Base-by-base conservation (phyloP, 2,888 invertebrate species). In the Allacma fusca region DNA sequence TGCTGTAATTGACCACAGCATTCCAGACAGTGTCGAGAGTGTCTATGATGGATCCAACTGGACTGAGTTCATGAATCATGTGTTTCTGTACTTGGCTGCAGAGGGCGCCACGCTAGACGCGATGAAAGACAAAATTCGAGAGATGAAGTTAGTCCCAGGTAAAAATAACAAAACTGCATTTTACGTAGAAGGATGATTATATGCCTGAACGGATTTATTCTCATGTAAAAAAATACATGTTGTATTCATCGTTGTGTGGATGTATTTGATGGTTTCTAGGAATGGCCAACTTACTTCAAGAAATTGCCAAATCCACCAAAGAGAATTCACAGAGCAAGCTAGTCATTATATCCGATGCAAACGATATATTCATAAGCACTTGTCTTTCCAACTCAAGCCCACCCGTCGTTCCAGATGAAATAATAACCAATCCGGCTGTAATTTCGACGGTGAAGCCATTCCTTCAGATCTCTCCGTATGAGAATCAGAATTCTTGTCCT, bases 331-430 rank as follows among this genome's bases (percentile, higher is more conserved):
- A 75, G 34, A 81, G 87, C 23, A 29, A 93, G 85, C 87, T 91
- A 24, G 91, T 94, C 59, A 90, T 94, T 44, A 91, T 94, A 81
- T 94, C 94, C 73, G 94, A 94, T 87, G 91, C 93, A 0, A 94
- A 83, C 62, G 78, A 79, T 16, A 80, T 82, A 21, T 83, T 83
- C 71, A 83, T 83, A 24, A 76, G 80, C n/a, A 80, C 79, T n/a
- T 80, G 65, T 65, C 75, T 83, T 4, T 74, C 43, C 0, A 79
- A 71, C 23, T 57, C 79, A 28, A 77, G 75, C 16, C 80, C 81
- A 21, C 81, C 82, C 13, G 28, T 83, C 21, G 24, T 21, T n/a
- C 34, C 77, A 1, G 26, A 28, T 62, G 64, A 28, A 13, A 70
- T 76, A 19, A 80, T 83, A 19, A 80, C 82, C 24, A 83, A 83